Evolutionary conservation across 35 echinoderm and acorn worm genomes (phyloP), one percentile per base, ranked within the genome.

Genomic region (Heliocidaris tuberculata): DNA sequence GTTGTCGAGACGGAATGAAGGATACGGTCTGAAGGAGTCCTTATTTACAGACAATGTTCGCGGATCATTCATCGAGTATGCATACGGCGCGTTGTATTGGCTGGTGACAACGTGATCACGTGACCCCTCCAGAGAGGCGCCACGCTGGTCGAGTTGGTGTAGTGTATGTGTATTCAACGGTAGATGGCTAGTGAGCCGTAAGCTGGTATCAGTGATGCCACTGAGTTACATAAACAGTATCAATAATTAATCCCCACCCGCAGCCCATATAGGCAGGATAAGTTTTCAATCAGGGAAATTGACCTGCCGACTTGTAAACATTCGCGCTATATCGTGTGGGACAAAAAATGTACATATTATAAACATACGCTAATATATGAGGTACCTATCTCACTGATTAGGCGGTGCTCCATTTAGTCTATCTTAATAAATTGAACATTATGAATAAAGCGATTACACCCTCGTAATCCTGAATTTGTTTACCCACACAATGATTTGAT

Each of bases 181-280:
- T 48, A 27, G 87, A 32, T 32, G 47, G 15, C 87, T 13, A 89
- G 87, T 32, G 29, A 48, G 31, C 31, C 87, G 31, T 48, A 48
- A 42, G 31, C 15, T 89, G 29, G 87, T 13, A 89, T 48, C 31
- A 32, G 87, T 16, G 32, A 89, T 89, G 12, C 32, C 87, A 27
- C 19, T 13, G 87, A 89, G 87, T 89, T 89, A 89, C 87, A 89
- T 89, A 89, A 89, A 89, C 87, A 89, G 87, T 89, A 89, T 89
- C 87, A 89, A 89, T 89, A 89, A 89, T 89, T 89, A 89, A 89
- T 89, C 87, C 87, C 87, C 9, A 7, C 87, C 87, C 87, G 15
- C 47, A 47, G 87, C 87, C 31, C 31, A 27, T 15, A 42, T 27
- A 47, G 87, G 24, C 87, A 32, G 87, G 87, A 89, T 89, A 89